Base-by-base conservation (phyloP, 2,797 vertebrate genomes). In the Eurystomus glaucurus region DNA sequence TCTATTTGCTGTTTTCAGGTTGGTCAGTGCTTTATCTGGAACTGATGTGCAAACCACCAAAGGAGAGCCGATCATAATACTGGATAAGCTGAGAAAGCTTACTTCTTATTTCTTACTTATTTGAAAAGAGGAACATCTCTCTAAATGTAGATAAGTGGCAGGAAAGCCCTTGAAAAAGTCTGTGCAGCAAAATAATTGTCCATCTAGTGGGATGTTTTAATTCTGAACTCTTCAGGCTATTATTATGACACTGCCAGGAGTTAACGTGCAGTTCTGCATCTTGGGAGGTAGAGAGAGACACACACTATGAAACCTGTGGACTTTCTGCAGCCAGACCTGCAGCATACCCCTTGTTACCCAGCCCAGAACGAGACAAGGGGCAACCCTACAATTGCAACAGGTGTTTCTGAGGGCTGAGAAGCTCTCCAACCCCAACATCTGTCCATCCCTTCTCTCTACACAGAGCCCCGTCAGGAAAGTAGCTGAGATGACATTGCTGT, bases 251-350 rank as follows among this genome's bases (percentile, higher is more conserved):
- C 75, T 93, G 51, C 41, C 65, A 96, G 87, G 70, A 86, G 54
- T 92, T 39, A 86, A 19, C 16, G 29, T 33, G 79, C 61, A 88
- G 61, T 94, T 95, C 76, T 94, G 50, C 66, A 52, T 88, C 37
- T 92, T 0, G n/a, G 90, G 95, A 94, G 82, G 87, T 94, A 97
- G 90, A 82, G 74, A 97, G 93, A 95, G 76, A 78, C 80, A 88
- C 58, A 74, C 94, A 87, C 91, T 50, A 61, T 68, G 61, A 75
- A 71, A 96, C 65, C 46, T n/a, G 39, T 1, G 1, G 17, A 5
- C 0, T 0, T 58, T 19, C 45, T 0, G 0, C 54, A 85, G 71
- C 45, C 54, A 61, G 71, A 51, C 41, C 71, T 23, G 18, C 37
- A n/a, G 52, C 50, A 29, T 72, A 3, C 2, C 28, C 25, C 41